Conservation (phyloP, 2,797 vertebrate species). For the Cyclopterus lumpus region DNA sequence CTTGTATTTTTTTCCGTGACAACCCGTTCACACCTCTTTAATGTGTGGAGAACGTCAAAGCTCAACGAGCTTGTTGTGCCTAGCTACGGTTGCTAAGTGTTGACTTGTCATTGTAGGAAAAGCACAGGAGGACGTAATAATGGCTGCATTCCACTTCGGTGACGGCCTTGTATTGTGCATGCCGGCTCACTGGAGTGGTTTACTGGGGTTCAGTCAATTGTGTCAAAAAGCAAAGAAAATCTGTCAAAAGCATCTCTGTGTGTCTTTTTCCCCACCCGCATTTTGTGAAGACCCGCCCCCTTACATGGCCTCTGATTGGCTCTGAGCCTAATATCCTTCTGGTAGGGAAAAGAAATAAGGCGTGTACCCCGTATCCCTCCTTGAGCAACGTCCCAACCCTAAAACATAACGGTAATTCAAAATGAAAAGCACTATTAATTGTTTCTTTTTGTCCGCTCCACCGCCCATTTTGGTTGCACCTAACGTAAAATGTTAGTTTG, state of each 20-base stretch:
- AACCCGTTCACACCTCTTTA: no score
- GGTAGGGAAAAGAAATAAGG: not conserved
- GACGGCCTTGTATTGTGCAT: not conserved
- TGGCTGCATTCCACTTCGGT: not conserved
- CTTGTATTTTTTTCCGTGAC: no score
- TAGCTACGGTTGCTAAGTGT: not conserved
- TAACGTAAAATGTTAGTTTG: not conserved
- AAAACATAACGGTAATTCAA: not conserved
- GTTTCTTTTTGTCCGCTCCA: not conserved
- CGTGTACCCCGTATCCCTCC: not conserved
- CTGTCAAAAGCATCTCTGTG: not conserved
- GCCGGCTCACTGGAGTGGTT: not conserved
- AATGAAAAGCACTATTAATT: not conserved
- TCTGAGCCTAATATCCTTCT: not conserved
- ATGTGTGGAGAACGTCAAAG: not conserved
- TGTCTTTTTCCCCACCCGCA: not conserved
- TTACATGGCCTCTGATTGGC: not conserved
- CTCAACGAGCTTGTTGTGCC: not conserved
- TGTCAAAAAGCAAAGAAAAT: no score
- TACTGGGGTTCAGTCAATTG: no score
- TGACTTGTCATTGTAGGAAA: not conserved
- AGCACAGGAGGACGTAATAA: not conserved
- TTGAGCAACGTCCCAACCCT: not conserved
- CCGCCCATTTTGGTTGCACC: not conserved
- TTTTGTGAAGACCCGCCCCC: no score